Base-by-base conservation (phyloP, 2,797 vertebrate genomes). In the Enteromius afrohamiltoni region DNA sequence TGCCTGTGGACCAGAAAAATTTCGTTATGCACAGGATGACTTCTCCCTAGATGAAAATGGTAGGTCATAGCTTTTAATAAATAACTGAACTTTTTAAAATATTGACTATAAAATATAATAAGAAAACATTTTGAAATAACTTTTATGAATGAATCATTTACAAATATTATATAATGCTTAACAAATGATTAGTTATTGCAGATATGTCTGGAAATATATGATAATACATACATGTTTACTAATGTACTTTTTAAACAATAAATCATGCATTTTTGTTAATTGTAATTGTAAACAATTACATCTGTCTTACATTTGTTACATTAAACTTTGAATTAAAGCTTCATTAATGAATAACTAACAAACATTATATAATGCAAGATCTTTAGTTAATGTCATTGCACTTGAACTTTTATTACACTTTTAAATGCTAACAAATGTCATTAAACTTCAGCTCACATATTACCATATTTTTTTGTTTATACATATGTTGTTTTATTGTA, bases 11-110 rank as follows among this genome's bases (percentile, higher is more conserved):
- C 98, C 98, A n/a, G 98, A 99, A 91, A 99, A 99, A 89, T 99
- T 98, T 91, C 96, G 98, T 91, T 99, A 99, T 0, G 98, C 98
- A 80, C 98, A 99, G 91, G 98, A 99, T n/a, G 98, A 99, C 92
- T 99, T 99, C 88, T 99, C 98, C 76, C 94, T 99, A 93, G 98
- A 99, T 91, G 96, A 98, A 87, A 98, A 98, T 7, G 98, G 98
- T 99, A 93, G 95, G 89, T 45, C 55, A 29, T 26, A 29, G n/a
- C 14, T 29, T 31, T 45, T 45, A 14, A 31, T 55, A 7, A 69
- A 45, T 10, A n/a, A n/a, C n/a, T n/a, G n/a, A 67, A 74, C 1
- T 47, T 17, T 9, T 14, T 3, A n/a, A 31, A 37, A 49, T n/a
- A 34, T 62, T 21, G 3, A 10, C n/a, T 31, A 75, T n/a, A 9